A percentile compares a stretch with the other conserved stretches of the same genome.
Evolutionary conservation across 2,888 invertebrate species (phyloP).

Genomic region (Amphimallon solstitiale): DNA sequence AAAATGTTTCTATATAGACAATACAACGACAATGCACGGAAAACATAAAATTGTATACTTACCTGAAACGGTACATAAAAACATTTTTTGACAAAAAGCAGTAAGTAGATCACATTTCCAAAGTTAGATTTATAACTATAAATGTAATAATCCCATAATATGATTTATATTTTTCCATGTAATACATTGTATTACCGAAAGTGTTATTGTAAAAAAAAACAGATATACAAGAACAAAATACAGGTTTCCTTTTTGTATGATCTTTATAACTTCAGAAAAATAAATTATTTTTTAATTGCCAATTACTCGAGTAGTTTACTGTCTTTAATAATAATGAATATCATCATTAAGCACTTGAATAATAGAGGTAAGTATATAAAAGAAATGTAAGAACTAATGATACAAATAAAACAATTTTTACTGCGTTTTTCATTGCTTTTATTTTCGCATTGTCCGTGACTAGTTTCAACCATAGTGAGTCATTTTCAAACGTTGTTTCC

Average conservation of each 20-base stretch:
- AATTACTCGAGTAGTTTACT: slow-evolving; percentile 25
- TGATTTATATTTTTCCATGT: slow-evolving; percentile 16
- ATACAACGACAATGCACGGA: not conserved
- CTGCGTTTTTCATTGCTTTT: too few species aligned
- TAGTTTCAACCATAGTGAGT: too few species aligned
- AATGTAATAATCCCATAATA: slow-evolving; percentile 11
- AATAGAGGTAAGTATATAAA: not conserved
- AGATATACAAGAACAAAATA: slow-evolving; percentile 7
- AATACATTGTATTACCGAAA: slow-evolving; percentile 12
- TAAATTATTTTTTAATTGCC: slow-evolving; percentile 33
- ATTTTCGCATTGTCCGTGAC: too few species aligned
- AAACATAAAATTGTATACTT: not conserved
- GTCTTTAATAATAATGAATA: slow-evolving; percentile 4
- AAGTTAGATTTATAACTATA: slow-evolving; percentile 10
- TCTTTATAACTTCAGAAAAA: slow-evolving; percentile 34
- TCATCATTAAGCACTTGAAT: too few species aligned
- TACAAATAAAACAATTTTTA: too few species aligned
- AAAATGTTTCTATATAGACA: too few species aligned
- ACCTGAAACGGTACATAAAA: not conserved
- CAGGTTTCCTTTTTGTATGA: slow-evolving; percentile 32
- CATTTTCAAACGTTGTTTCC: too few species aligned
- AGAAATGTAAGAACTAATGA: too few species aligned
- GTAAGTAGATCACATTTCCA: slow-evolving; percentile 16
- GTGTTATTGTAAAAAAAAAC: slow-evolving; percentile 15
- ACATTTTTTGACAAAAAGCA: not conserved